phyloP scores from a whole-genome alignment of 2,113 vertebrate species.

The Hippopotamus amphibius region DNA sequence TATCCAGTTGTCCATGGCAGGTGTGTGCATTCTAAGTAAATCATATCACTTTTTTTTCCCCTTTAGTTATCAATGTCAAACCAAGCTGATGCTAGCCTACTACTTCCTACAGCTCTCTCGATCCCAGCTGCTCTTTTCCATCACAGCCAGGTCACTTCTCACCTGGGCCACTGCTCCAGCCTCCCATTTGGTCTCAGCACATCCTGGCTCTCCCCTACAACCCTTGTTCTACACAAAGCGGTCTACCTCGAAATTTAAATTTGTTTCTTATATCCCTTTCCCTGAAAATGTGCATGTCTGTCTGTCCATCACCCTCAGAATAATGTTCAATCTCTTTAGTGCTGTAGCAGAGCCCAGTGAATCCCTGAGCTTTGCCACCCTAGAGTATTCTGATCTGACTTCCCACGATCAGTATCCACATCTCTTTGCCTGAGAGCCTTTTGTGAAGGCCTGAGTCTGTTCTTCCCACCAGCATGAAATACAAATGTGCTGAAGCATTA shows the following conservation, averaged over 20 bases:
- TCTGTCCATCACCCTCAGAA: neutral
- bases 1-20: neutral
- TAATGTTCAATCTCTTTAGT: neutral
- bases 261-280: neutral
- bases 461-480: neutral
- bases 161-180: neutral
- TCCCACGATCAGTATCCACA: no score
- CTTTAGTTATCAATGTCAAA: neutral
- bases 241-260: neutral
- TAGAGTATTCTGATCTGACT: neutral
- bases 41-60: neutral
- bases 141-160: neutral
- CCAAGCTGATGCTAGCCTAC: fast-evolving
- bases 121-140: neutral
- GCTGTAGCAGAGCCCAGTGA: neutral
- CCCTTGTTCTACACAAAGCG: neutral
- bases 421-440: neutral
- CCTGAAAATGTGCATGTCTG: neutral
- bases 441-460: neutral
- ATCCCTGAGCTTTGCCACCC: neutral
- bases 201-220: neutral
- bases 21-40: neutral
- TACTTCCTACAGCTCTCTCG: neutral
- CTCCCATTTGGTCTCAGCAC: neutral
- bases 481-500: neutral